Base-by-base conservation (phyloP, 2,888 invertebrate species). In the Phorcus lineatus region DNA sequence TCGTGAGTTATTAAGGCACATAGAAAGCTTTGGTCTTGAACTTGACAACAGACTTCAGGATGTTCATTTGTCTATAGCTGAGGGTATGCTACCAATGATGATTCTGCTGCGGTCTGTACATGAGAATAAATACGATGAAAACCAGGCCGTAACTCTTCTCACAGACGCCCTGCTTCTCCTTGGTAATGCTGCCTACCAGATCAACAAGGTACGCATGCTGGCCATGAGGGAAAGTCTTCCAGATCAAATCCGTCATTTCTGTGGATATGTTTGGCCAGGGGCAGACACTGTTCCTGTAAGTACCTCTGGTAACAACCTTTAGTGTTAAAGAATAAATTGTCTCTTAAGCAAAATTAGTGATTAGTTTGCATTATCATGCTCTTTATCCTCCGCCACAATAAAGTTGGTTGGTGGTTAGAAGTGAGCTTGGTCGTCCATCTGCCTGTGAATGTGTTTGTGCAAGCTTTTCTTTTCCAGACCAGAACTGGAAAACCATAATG, bases 81-180 rank as follows among this genome's bases (percentile, higher is more conserved):
- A 70, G 19, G 31, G 36, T 17, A 70, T 70, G 70, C 13, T 70
- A 24, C 70, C 70, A 1, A 19, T 70, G 40, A 70, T 70, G 70
- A 70, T 11, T 19, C 17, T 70, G 17, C 70, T 70, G 13, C 36
- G 40, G 19, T 70, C 70, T 31, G 4, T 70, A 31, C 40, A 70
- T 40, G 70, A 70, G 31, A 70, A 70, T 31, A 31, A 40, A 13
- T 70, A 70, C n/a, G 70, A 70, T 19, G 36, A 31, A 2, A n/a
- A 40, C 36, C 24, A 31, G 36, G 36, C 70, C 70, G 16, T 70
- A n/a, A 19, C n/a, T 17, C 28, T 28, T 0, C 70, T 70, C 19
- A 70, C 70, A 31, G 70, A 70, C 19, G 70, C 70, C 70, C n/a
- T 70, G 13, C 17, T 36, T 9, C 70, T 70, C 19, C 70, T 70